Conservation (phyloP, 2,888 invertebrate genomes). For the Platycheirus albimanus region DNA sequence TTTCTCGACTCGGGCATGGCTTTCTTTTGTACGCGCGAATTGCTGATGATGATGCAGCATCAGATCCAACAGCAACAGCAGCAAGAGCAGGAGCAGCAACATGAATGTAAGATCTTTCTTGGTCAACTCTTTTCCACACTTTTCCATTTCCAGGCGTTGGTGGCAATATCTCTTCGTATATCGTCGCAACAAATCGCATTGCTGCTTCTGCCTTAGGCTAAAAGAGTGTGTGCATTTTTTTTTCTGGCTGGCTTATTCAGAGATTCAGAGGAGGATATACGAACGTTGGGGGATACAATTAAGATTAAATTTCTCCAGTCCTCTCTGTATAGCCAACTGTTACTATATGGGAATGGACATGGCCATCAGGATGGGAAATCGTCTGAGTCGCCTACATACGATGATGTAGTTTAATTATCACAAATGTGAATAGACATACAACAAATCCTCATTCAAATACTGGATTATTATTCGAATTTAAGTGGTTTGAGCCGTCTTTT, state of each 20-base stretch:
- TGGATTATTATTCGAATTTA: background rate
- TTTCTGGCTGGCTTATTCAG: too few species aligned
- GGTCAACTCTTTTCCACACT: slow-evolving; percentile 53
- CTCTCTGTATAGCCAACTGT: background rate
- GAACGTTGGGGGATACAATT: slow-evolving; percentile 68
- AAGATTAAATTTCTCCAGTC: slow-evolving; percentile 73
- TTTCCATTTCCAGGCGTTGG: slow-evolving; percentile 44
- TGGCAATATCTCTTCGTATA: slow-evolving; percentile 61
- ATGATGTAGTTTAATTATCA: slow-evolving; percentile 73
- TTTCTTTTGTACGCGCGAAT: slow-evolving; percentile 72
- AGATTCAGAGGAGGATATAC: slow-evolving; percentile 62
- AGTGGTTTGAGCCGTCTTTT: too few species aligned
- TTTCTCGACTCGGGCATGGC: slow-evolving; percentile 25
- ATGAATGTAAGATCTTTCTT: slow-evolving; percentile 48
- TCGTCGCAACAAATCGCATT: slow-evolving; percentile 67
- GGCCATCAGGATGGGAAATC: slow-evolving; percentile 58
- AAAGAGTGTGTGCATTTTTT: slow-evolving; percentile 52
- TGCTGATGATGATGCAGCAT: slow-evolving; percentile 66
- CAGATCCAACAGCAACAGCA: slow-evolving; percentile 22
- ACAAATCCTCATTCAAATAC: background rate
- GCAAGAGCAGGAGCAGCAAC: slow-evolving; percentile 43
- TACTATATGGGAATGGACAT: slow-evolving; percentile 58
- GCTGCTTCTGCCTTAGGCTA: slow-evolving; percentile 50
- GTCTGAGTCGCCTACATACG: slow-evolving; percentile 65
- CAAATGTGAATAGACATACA: slow-evolving; percentile 47